Conservation (phyloP, 2,888 invertebrate genomes). For the Ochropacha duplaris region DNA sequence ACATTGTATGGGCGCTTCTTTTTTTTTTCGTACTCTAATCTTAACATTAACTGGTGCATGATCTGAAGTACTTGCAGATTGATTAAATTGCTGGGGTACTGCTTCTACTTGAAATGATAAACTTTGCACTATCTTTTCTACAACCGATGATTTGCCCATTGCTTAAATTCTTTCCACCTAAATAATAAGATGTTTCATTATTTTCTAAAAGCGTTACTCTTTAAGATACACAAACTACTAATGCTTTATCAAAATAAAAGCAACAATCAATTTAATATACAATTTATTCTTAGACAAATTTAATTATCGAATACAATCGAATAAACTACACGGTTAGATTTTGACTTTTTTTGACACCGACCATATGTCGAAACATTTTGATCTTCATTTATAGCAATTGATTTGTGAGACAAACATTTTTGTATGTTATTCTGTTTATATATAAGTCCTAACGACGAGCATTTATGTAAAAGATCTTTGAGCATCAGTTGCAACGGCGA, state of each 20-base stretch:
- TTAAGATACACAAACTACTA: neutral
- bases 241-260: neutral
- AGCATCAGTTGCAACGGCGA: constrained; percentile 59
- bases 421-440: constrained; percentile 19
- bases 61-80: constrained; percentile 27
- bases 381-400: constrained; percentile 13
- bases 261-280: constrained; percentile 10
- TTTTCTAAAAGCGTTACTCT: neutral
- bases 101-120: constrained; percentile 65
- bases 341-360: constrained; percentile 20
- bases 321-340: constrained; percentile 70
- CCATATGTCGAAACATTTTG: constrained; percentile 13
- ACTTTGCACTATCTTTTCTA: constrained; percentile 49
- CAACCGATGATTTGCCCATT: constrained; percentile 42
- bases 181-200: neutral
- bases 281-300: constrained; percentile 20
- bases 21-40: constrained; percentile 60
- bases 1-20: constrained; percentile 30
- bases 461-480: constrained; percentile 58
- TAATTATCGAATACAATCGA: constrained; percentile 63
- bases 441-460: constrained; percentile 42
- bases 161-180: constrained; percentile 14
- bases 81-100: constrained; percentile 36
- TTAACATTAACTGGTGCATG: constrained; percentile 59
- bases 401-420: constrained; percentile 11